These are phyloP conservation scores for Diadegma fenestrale DNA, from an alignment of 2,888 invertebrate species.

Conservation along the genomic window DNA sequence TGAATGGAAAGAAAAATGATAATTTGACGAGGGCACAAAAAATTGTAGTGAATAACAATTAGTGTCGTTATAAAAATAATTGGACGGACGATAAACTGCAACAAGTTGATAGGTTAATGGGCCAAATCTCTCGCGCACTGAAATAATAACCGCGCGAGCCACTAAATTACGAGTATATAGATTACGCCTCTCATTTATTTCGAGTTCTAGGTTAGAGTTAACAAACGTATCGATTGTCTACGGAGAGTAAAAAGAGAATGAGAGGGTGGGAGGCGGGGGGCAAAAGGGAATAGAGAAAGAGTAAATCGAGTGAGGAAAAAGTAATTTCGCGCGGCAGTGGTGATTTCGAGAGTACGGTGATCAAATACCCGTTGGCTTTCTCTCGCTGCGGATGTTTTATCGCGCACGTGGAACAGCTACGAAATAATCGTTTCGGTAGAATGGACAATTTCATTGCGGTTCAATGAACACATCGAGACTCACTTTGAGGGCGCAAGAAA, in stretches of 20 bases:
- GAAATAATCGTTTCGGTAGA: slow-evolving; percentile 13
- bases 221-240: slow-evolving; percentile 4
- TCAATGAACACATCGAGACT: slow-evolving; percentile 5
- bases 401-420: slow-evolving; percentile 36
- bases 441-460: slow-evolving; percentile 18
- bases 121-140: slow-evolving; percentile 19
- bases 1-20: background rate
- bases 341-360: slow-evolving; percentile 32
- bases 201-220: slow-evolving; percentile 2
- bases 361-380: slow-evolving; percentile 48
- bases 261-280: background rate
- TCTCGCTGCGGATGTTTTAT: slow-evolving; percentile 33
- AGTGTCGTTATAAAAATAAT: background rate
- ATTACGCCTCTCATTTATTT: background rate
- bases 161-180: background rate
- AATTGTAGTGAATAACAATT: background rate
- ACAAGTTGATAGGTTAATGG: slow-evolving; percentile 17
- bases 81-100: background rate
- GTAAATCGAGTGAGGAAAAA: slow-evolving; percentile 52
- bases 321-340: slow-evolving; percentile 52
- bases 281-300: slow-evolving; percentile 20
- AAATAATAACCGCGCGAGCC: slow-evolving; percentile 42
- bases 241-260: background rate
- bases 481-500: background rate
- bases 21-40: background rate